Base-by-base conservation (phyloP, 2,888 invertebrate genomes). In the Acrobasis suavella region DNA sequence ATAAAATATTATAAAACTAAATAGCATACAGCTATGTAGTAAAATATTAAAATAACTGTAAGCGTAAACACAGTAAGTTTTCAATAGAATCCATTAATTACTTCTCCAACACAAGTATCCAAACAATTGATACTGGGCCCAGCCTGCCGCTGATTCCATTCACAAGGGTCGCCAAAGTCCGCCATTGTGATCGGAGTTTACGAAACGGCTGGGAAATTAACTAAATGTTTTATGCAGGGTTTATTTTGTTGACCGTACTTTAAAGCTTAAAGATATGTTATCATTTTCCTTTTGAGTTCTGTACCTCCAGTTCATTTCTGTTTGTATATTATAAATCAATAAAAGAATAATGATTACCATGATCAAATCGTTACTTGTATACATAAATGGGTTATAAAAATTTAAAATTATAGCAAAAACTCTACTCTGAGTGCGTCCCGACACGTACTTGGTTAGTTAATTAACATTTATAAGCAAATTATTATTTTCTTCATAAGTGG, bases 71-170 rank as follows among this genome's bases (percentile, higher is more conserved):
- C 22, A n/a, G 2, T 46, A 42, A 56, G 42, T 42, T 56, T 56
- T 56, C 14, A 60, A 60, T 50, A 50, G 59, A 15, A 16, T 8
- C 16, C 46, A 62, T 62, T 62, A 62, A 62, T 62, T 49, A 54
- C 50, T 52, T 32, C 49, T 37, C 37, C 17, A 54, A 39, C 52
- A 42, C 52, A 22, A 55, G 46, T 61, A 61, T 61, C 39, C n/a
- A 62, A 62, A 62, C 62, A 62, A 61, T 61, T 61, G 54, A 62
- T 62, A 55, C 46, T 50, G 55, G 61, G 62, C 55, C 49, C 55
- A 10, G 37, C 16, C 62, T 62, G 62, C 37, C 15, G 16, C 55
- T 62, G 62, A 62, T 55, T 62, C 32, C 38, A 61, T 61, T 61
- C 61, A 61, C 32, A 32, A 32, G 32, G 32, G 32, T 32, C 32